phyloP scores from a whole-genome alignment of 2,113 vertebrate genomes.

The Nestor notabilis region DNA sequence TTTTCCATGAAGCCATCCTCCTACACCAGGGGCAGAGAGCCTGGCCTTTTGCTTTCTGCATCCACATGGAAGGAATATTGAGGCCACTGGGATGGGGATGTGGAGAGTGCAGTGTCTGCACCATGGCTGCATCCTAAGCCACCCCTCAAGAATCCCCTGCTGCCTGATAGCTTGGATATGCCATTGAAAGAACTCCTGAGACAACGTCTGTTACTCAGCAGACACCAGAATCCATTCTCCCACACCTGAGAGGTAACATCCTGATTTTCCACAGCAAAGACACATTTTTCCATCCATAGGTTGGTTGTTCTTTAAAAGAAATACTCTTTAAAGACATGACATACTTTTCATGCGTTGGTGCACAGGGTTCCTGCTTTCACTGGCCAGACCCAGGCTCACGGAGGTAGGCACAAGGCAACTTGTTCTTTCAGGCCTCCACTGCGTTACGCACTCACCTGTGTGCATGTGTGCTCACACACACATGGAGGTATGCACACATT shows the following conservation, averaged over 20 bases:
- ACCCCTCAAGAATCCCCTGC: accelerated
- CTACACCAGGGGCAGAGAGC: not conserved
- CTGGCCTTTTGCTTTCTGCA: not conserved
- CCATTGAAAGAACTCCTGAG: not conserved
- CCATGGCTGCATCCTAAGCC: not conserved
- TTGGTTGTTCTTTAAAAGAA: not conserved
- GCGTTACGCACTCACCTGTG: not conserved
- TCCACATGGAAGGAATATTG: not conserved
- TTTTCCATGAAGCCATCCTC: not conserved
- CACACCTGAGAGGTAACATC: not conserved
- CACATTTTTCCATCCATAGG: not conserved
- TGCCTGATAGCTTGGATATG: not conserved
- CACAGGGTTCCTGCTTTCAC: not conserved
- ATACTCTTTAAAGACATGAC: not conserved
- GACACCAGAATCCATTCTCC: not conserved
- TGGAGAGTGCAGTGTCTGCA: not conserved
- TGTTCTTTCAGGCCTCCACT: not conserved
- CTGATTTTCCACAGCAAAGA: not conserved
- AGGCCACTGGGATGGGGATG: accelerated
- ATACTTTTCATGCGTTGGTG: not conserved
- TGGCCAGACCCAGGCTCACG: not conserved
- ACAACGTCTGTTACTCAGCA: not conserved
- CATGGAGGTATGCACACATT: not conserved
- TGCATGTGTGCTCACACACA: not conserved
- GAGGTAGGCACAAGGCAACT: not conserved